phyloP scores from a whole-genome alignment of 2,888 invertebrate species.

The Macaria liturata region DNA sequence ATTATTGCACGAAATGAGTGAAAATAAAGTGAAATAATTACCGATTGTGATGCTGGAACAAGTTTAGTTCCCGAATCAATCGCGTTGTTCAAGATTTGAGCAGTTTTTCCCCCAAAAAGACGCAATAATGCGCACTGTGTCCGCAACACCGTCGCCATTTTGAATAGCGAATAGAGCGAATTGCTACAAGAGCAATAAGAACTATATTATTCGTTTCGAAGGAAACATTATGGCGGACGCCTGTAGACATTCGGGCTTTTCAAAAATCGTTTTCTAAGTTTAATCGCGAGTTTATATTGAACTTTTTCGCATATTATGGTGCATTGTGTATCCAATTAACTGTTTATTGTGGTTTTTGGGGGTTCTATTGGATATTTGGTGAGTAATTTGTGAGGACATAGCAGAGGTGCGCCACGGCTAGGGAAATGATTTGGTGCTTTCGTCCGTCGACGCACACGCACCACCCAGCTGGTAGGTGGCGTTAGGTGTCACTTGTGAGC shows the following conservation, averaged over 20 bases:
- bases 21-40: conserved; percentile 78
- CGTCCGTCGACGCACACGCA: conserved; percentile 82
- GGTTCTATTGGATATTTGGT: conserved; percentile 75
- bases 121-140: conserved; percentile 78
- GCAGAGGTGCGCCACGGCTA: conserved; percentile 83
- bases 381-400: conserved; percentile 82
- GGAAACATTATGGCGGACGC: conserved; percentile 85
- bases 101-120: conserved; percentile 76
- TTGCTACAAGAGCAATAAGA: conserved; percentile 83
- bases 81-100: conserved; percentile 75
- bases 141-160: conserved; percentile 83
- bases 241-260: conserved; percentile 83
- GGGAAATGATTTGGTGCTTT: conserved; percentile 85
- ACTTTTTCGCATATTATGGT: conserved; percentile 83
- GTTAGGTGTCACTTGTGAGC: conserved; percentile 72
- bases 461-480: conserved; percentile 82
- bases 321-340: conserved; percentile 76
- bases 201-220: conserved; percentile 84
- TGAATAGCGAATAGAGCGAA: conserved; percentile 84
- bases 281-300: conserved; percentile 82
- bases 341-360: conserved; percentile 80
- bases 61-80: conserved; percentile 71
- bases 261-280: conserved; percentile 84
- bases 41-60: conserved; percentile 71
- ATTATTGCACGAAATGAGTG: conserved; percentile 66